Conservation (phyloP, 2,888 invertebrate species). For the Pheosia gnoma region DNA sequence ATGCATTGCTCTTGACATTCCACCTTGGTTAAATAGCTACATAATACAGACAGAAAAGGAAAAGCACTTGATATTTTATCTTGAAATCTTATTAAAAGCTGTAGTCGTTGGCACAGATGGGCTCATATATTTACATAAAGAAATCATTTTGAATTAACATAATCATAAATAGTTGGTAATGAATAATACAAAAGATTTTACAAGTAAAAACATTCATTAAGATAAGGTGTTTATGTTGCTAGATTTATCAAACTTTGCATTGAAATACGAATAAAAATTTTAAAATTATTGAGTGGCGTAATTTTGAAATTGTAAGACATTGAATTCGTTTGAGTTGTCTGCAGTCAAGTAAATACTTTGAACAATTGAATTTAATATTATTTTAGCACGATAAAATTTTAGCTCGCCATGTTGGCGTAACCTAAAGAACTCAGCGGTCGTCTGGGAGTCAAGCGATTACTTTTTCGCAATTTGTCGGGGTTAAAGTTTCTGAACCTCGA, state of each 20-base stretch:
- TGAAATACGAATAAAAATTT: too few relatives aligned
- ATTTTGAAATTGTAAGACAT: neutral
- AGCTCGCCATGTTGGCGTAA: conserved; percentile 21
- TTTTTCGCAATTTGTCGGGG: conserved; percentile 33
- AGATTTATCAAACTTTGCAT: too few relatives aligned
- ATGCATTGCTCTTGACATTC: conserved; percentile 70
- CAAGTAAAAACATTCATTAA: neutral
- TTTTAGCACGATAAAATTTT: conserved; percentile 15
- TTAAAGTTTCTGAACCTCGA: conserved; percentile 31
- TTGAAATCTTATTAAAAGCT: conserved; percentile 15
- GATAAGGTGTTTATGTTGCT: too few relatives aligned
- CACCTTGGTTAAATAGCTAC: conserved; percentile 36
- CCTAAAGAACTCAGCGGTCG: conserved; percentile 30
- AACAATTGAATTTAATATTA: neutral
- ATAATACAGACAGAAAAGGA: conserved; percentile 32
- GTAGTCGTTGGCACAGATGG: conserved; percentile 1
- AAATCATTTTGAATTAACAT: neutral
- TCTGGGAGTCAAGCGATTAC: conserved; percentile 37
- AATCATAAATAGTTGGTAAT: neutral
- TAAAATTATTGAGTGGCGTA: too few relatives aligned
- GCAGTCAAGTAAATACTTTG: neutral
- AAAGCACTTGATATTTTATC: conserved; percentile 7
- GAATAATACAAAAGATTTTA: neutral
- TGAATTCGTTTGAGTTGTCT: neutral
- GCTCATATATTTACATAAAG: neutral